phyloP scores from a whole-genome alignment of 1,140 invertebrate species.

The Drosophila sp. region DNA sequence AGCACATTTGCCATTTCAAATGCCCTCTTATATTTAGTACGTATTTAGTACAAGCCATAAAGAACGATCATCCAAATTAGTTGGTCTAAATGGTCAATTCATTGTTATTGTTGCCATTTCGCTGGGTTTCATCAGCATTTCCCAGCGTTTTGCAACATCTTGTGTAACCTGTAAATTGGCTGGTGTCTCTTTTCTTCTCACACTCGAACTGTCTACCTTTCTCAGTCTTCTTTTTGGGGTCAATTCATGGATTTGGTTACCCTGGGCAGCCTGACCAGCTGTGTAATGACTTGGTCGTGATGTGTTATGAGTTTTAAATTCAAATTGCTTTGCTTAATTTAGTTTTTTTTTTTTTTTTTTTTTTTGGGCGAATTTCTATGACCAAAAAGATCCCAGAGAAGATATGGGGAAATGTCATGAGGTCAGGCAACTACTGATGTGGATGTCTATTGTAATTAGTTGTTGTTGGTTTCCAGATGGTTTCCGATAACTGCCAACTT shows the following conservation, averaged over 20 bases:
- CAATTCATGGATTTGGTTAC: conserved; percentile 31
- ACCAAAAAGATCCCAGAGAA: conserved; percentile 7
- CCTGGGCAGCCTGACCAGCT: conserved; percentile 30
- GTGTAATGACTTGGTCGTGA: conserved; percentile 76
- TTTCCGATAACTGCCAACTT: conserved; percentile 34
- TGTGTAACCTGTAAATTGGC: conserved; percentile 43
- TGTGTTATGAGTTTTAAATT: conserved; percentile 74
- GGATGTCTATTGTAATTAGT: conserved; percentile 27
- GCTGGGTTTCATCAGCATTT: conserved; percentile 23
- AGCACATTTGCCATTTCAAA: no score
- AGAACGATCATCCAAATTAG: conserved; percentile 4
- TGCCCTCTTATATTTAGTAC: neutral
- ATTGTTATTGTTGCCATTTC: conserved; percentile 33
- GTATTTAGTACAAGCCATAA: conserved; percentile 5
- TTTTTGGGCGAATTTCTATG: conserved; percentile 12
- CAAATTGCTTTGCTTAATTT: conserved; percentile 54
- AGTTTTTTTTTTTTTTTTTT: no score
- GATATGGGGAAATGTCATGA: conserved; percentile 32
- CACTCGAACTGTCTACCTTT: conserved; percentile 15
- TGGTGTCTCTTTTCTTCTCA: conserved; percentile 25
- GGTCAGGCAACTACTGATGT: conserved; percentile 22
- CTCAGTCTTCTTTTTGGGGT: conserved; percentile 61
- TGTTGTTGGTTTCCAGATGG: conserved; percentile 15
- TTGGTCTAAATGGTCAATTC: conserved; percentile 1
- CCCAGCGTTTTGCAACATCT: conserved; percentile 32